Percentiles rank a stretch among this genome's conserved stretches.
Conservation (phyloP, 2,797 vertebrate genomes). For the Strix occidentalis region DNA sequence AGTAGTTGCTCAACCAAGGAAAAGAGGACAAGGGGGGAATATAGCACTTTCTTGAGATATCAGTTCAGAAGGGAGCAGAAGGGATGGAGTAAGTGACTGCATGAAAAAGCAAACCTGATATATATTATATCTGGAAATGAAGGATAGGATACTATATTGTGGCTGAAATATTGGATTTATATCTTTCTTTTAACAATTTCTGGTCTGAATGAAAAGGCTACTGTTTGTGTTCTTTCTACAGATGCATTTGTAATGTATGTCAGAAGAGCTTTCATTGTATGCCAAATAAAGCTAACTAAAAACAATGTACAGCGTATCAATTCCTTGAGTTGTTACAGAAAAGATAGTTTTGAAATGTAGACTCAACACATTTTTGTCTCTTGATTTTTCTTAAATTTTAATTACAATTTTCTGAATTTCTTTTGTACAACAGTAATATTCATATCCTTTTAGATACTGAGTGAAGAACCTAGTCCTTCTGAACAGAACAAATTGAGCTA, state of each 20-base stretch:
- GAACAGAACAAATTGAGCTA: not conserved
- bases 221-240: not conserved
- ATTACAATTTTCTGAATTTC: not conserved
- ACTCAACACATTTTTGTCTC: not conserved
- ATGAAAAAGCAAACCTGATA: not conserved
- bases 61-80: not conserved
- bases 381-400: not conserved
- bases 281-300: not conserved
- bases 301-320: not conserved
- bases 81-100: not conserved
- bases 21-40: not conserved
- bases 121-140: not conserved
- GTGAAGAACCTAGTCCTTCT: not conserved
- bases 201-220: not conserved
- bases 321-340: not conserved
- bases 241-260: not conserved
- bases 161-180: not conserved
- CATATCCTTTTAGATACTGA: not conserved
- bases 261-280: not conserved
- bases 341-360: not conserved
- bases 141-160: no score
- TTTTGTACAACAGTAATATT: not conserved
- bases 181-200: not conserved
- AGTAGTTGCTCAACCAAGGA: not conserved
- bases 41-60: accelerated